Conservation (phyloP, 1,140 invertebrate genomes). For the Episyrphus balteatus region DNA sequence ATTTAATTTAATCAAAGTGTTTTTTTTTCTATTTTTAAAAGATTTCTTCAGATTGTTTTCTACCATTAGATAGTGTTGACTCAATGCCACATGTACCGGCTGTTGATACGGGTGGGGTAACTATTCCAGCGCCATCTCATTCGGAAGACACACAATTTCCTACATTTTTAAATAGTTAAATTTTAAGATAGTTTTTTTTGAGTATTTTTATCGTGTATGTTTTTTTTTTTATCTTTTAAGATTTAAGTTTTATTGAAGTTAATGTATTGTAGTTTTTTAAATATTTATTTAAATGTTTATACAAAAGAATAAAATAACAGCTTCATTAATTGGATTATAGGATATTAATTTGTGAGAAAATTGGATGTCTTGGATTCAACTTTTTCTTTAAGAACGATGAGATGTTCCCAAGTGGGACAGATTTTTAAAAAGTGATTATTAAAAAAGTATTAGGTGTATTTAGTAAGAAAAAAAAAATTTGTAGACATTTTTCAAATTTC, state of each 20-base stretch:
- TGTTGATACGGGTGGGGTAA: constrained; percentile 50
- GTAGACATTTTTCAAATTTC: too few relatives aligned
- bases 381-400: too few relatives aligned
- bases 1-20: not conserved
- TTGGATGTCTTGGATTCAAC: too few relatives aligned
- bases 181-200: not conserved
- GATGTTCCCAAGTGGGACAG: too few relatives aligned
- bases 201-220: not conserved
- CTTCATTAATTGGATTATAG: not conserved
- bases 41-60: constrained; percentile 38
- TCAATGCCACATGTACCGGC: constrained; percentile 39
- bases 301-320: not conserved
- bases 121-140: constrained; percentile 45
- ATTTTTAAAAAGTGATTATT: too few relatives aligned
- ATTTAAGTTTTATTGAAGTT: too few relatives aligned
- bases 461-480: too few relatives aligned
- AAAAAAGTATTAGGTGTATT: too few relatives aligned
- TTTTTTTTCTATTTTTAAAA: constrained; percentile 5
- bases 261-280: too few relatives aligned
- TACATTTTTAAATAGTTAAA: constrained; percentile 21
- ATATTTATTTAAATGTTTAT: not conserved
- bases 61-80: constrained; percentile 38
- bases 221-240: too few relatives aligned
- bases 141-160: constrained; percentile 27
- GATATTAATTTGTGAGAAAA: too few relatives aligned